phyloP scores from a whole-genome alignment of 2,888 invertebrate species.

The Griposia aprilina region DNA sequence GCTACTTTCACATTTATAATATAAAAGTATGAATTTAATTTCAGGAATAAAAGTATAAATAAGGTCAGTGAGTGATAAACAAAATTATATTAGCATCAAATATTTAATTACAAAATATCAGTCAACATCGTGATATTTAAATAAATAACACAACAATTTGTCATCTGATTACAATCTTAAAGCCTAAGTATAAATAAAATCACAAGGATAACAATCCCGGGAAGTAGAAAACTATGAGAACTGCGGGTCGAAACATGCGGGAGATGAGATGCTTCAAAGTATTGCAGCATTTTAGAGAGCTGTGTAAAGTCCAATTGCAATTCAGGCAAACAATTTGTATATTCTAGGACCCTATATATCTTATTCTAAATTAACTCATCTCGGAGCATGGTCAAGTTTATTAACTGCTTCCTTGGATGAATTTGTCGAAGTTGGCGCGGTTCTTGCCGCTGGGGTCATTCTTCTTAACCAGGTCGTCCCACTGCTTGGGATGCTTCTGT shows the following conservation, averaged over 20 bases:
- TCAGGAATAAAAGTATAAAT: background rate
- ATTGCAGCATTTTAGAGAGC: slow-evolving; percentile 43
- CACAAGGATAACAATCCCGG: slow-evolving; percentile 59
- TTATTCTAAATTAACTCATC: slow-evolving; percentile 32
- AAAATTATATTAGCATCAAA: slow-evolving; percentile 44
- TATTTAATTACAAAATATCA: slow-evolving; percentile 77
- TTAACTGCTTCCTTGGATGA: slow-evolving; percentile 82
- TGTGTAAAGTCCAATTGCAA: slow-evolving; percentile 22
- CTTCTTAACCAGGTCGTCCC: slow-evolving; percentile 92
- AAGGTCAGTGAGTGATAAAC: slow-evolving; percentile 22
- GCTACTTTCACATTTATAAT: background rate
- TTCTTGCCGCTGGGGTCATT: slow-evolving; percentile 93
- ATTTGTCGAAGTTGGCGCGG: slow-evolving; percentile 91
- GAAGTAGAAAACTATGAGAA: slow-evolving; percentile 24
- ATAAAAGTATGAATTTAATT: background rate
- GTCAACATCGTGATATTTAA: slow-evolving; percentile 73
- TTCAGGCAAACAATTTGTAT: slow-evolving; percentile 24
- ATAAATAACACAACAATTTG: slow-evolving; percentile 73
- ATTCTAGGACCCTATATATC: slow-evolving; percentile 18
- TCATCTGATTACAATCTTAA: slow-evolving; percentile 63
- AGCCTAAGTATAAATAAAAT: slow-evolving; percentile 69
- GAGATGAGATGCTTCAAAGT: slow-evolving; percentile 32
- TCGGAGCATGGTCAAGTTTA: slow-evolving; percentile 27
- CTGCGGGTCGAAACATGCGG: slow-evolving; percentile 20
- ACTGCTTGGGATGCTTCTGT: slow-evolving; percentile 92